phyloP scores from a whole-genome alignment of 2,113 vertebrate species.

The Stigmatopora nigra region DNA sequence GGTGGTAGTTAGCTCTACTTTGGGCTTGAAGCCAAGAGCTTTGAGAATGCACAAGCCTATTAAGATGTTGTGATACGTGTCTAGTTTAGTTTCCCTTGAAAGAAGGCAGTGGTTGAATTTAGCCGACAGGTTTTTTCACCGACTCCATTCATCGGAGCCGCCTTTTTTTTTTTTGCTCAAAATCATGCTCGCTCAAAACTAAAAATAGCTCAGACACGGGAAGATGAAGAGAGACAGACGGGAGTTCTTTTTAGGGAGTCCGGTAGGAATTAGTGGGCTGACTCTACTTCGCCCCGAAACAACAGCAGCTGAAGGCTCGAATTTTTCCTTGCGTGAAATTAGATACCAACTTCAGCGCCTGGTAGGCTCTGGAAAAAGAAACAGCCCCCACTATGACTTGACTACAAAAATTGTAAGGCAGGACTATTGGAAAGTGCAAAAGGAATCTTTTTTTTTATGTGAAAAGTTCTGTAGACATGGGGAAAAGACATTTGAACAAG shows the following conservation, averaged over 20 bases:
- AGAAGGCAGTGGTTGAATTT: conserved; percentile 56
- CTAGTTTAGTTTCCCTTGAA: conserved; percentile 62
- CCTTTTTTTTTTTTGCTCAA: conserved; percentile 4
- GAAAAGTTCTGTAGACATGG: conserved; percentile 59
- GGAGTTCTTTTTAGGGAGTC: conserved; percentile 49
- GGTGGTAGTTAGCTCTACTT: conserved; percentile 29
- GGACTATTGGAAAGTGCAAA: conserved; percentile 63
- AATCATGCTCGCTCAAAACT: conserved; percentile 40
- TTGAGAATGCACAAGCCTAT: conserved; percentile 59
- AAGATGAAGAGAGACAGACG: conserved; percentile 29
- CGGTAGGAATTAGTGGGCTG: conserved; percentile 61
- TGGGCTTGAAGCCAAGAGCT: conserved; percentile 43
- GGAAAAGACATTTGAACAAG: conserved; percentile 71
- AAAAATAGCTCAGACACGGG: conserved; percentile 53
- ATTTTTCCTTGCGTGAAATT: conserved; percentile 67
- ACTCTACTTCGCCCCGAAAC: conserved; percentile 66
- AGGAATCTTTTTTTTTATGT: conserved; percentile 47
- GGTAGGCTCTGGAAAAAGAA: conserved; percentile 69
- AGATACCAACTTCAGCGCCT: conserved; percentile 59
- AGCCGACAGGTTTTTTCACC: conserved; percentile 60
- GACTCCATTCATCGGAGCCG: conserved; percentile 52
- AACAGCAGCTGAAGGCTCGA: conserved; percentile 63
- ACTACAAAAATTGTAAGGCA: conserved; percentile 35
- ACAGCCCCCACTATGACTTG: conserved; percentile 42
- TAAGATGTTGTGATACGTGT: conserved; percentile 70